Evolutionary conservation across 2,797 vertebrate species (phyloP).

Genomic region (Channa striata): DNA sequence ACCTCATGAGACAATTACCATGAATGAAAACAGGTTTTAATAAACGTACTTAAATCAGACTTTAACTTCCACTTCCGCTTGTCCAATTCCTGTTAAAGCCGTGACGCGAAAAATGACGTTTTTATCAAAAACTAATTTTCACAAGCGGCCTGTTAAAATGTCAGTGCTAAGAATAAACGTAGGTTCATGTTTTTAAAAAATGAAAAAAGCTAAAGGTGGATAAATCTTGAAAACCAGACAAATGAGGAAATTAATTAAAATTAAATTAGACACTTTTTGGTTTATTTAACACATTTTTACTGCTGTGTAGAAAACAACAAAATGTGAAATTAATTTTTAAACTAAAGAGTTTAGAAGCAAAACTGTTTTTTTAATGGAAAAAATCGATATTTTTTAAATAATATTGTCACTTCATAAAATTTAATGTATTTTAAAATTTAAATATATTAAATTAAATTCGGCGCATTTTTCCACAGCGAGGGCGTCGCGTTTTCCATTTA

Average conservation of each 20-base stretch:
- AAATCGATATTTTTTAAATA: too few relatives aligned
- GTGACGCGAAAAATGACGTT: constrained; percentile 17
- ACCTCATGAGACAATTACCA: constrained; percentile 6
- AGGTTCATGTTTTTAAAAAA: constrained; percentile 15
- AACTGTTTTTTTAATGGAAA: too few relatives aligned
- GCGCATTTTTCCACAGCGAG: too few relatives aligned
- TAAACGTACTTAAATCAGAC: constrained; percentile 24
- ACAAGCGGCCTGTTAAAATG: background rate
- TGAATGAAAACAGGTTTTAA: constrained; percentile 12
- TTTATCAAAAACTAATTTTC: background rate
- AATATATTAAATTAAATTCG: too few relatives aligned
- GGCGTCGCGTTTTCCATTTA: too few relatives aligned
- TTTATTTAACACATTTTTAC: too few relatives aligned
- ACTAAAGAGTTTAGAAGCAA: too few relatives aligned
- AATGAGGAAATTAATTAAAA: background rate
- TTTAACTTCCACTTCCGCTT: constrained; percentile 9
- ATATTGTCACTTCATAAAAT: too few relatives aligned
- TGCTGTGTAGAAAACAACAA: too few relatives aligned
- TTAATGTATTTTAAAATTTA: too few relatives aligned
- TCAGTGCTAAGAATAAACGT: background rate
- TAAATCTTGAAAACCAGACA: background rate
- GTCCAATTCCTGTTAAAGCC: constrained; percentile 20
- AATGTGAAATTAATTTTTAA: too few relatives aligned
- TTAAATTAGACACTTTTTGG: too few relatives aligned
- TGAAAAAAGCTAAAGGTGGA: constrained; percentile 14